Base-by-base conservation (phyloP, 1,140 invertebrate genomes). In the Drosophila kikkawai region DNA sequence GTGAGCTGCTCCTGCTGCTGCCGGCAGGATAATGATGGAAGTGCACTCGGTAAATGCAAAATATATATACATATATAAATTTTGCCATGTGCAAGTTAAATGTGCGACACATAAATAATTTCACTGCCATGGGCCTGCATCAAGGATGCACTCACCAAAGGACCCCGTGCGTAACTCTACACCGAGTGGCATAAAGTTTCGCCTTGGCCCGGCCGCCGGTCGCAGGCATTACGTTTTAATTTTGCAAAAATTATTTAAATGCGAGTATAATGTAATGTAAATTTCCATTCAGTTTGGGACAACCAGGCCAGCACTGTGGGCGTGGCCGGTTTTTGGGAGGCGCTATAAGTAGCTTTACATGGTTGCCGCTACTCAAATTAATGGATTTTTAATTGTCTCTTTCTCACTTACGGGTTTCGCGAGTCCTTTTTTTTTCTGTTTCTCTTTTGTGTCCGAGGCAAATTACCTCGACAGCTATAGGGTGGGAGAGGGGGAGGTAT, bases 351-450 rank as follows among this genome's bases (percentile, higher is more conserved):
- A 90, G 85, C 82, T 85, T 85, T 82, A 86, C 79, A 90, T 91
- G 85, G 64, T 79, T 74, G 76, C 85, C 70, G 85, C 86, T 85
- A 85, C 86, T 90, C 86, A 90, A 90, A 90, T 90, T 90, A 90
- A 90, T 90, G 85, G 85, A 90, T 90, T 90, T 90, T 90, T 90
- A 90, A 90, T 90, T 90, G 85, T 90, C 85, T 85, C 85, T 90
- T 82, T 90, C 85, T 91, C 86, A 91, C 86, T 91, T 90, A 80
- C 75, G 73, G 70, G 80, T 58, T 65, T 59, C 12, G 61, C 22
- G 51, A 29, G 56, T 68, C 63, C 74, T 37, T 69, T 55, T 63
- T 7, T 32, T 1, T 26, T 48, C 22, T 26, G 26, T 29, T 29
- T 29, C 26, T n/a, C 42, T 34, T 68, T 76, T 69, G 45, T 57